Evolutionary conservation across 1,140 invertebrate species (phyloP), one percentile per base, ranked within the genome.

Genomic region (Drosophila jambulina): DNA sequence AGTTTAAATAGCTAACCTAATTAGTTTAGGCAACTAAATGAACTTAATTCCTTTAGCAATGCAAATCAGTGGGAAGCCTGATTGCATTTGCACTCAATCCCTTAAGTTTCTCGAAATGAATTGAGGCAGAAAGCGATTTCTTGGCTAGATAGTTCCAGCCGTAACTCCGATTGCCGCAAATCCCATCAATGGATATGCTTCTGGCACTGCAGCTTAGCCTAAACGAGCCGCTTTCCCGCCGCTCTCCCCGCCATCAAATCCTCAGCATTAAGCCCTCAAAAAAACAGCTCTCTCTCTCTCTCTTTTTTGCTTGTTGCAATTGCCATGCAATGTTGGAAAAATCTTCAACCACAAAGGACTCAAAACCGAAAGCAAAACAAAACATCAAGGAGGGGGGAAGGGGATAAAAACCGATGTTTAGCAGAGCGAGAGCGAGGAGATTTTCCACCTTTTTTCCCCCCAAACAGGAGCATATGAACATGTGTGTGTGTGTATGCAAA

Each of bases 321-420:
- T 76, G 67, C 59, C 32, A 54, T 78, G 58, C 58, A 57, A 53
- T 51, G 75, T 34, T 61, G 51, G 54, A 78, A 70, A 75, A 78
- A 78, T 80, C 76, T 48, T 57, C 75, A 77, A 68, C 81, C 81
- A 85, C 82, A 85, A 81, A 85, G 76, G 82, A 62, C 78, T 85
- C 61, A 85, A 81, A 85, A 77, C 74, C 75, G 63, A 81, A 85
- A 78, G 82, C 65, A 85, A 85, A 85, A 85, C 78, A 85, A 78
- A 85, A 79, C 70, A 75, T 43, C n/a, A 34, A 25, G 21, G 5
- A 48, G 10, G 32, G 10, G 13, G 10, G n/a, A n/a, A n/a, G 32
- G 42, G 53, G 54, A 51, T 48, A 54, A 62, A 62, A 34, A 62
- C 46, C 54, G 32, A 72, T 60, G 59, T 43, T 36, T 63, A 58